Base-by-base conservation (phyloP, 2,888 invertebrate genomes). In the Caenorhabditis imperialis region DNA sequence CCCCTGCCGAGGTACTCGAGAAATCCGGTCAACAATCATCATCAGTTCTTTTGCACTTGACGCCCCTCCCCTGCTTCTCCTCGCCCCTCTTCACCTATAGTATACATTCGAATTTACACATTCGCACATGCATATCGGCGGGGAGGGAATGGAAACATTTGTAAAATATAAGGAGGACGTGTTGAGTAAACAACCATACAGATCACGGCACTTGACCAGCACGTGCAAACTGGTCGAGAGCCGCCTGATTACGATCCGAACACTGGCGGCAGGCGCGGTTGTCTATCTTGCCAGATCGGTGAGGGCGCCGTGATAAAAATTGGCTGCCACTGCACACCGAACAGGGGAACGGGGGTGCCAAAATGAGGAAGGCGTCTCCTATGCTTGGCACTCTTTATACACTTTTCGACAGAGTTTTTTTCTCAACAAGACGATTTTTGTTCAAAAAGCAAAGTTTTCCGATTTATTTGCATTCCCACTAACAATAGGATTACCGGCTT, bases 1-100 rank as follows among this genome's bases (percentile, higher is more conserved):
- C n/a, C n/a, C n/a, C n/a, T n/a, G 50, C 30, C 42, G 42, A 35
- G 30, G 67, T 58, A 69, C 67, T 69, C 65, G 65, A 65, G 57
- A 65, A 65, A 65, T 65, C 65, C 65, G 65, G 65, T 65, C 65
- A 65, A 57, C 65, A 57, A 55, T 57, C 50, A 35, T 65, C 57
- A 50, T 65, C 57, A 47, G 42, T 38, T 33, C 47, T 65, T 65
- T 57, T 65, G 65, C 65, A 65, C 65, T 65, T 65, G 65, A 65
- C 65, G 65, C 65, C 65, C 50, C 47, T 48, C 42, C 27, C 22
- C 51, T 22, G 12, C 23, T 20, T 45, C 50, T 48, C 44, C 37
- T 45, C 45, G 38, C 33, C 14, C 23, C 33, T 53, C 54, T 40
- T 50, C 65, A 55, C 55, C 65, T 47, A 65, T 65, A 57, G 65